Conservation (phyloP, 2,113 vertebrate genomes). For the Malurus melanocephalus region DNA sequence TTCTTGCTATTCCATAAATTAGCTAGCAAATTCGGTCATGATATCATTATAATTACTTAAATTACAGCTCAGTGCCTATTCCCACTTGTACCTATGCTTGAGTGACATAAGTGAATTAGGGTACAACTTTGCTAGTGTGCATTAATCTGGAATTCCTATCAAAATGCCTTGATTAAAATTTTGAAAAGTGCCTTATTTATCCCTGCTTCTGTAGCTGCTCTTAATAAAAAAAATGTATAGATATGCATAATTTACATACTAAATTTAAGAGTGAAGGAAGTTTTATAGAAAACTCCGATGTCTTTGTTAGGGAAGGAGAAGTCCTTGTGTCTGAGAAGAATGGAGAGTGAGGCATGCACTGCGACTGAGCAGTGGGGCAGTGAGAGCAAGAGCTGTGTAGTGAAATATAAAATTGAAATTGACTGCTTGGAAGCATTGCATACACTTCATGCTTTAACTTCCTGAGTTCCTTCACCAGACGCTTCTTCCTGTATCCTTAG, state of each 20-base stretch:
- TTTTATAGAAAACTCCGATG: background rate
- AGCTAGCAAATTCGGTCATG: background rate
- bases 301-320: background rate
- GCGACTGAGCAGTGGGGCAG: background rate
- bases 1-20: background rate
- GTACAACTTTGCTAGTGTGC: background rate
- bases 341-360: fast-evolving
- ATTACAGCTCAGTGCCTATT: background rate
- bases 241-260: background rate
- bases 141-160: background rate
- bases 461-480: background rate
- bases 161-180: background rate
- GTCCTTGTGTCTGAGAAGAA: fast-evolving
- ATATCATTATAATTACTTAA: background rate
- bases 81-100: background rate
- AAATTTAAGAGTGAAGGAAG: background rate
- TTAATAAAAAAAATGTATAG: background rate
- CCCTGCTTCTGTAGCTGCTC: background rate
- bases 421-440: background rate
- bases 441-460: background rate
- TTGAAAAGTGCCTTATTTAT: background rate
- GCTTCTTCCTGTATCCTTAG: background rate
- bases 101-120: background rate
- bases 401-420: background rate
- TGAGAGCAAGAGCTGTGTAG: background rate